These are phyloP conservation scores for Acrocephalus arundinaceus DNA, from an alignment of 2,113 vertebrate genomes.

Conservation along the genomic window DNA sequence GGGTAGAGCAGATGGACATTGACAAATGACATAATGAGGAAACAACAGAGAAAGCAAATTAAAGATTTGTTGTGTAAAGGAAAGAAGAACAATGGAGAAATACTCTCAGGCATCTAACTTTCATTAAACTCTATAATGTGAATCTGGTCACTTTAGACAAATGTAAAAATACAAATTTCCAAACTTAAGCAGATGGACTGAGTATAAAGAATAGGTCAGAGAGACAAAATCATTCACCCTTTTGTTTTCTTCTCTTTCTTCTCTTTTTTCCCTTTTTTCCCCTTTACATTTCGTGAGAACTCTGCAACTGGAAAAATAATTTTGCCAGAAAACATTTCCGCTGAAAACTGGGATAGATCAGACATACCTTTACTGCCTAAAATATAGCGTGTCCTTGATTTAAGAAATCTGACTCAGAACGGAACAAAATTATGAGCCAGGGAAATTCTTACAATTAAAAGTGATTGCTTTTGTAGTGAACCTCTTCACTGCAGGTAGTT, in stretches of 20 bases:
- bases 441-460: constrained; percentile 7
- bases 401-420: background rate
- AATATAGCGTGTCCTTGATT: background rate
- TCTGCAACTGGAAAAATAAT: background rate
- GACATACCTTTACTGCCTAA: background rate
- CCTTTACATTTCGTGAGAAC: background rate
- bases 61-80: background rate
- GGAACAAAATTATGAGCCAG: background rate
- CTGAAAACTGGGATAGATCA: background rate
- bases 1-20: background rate
- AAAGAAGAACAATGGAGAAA: background rate
- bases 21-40: background rate
- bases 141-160: background rate
- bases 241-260: background rate
- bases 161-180: background rate
- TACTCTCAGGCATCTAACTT: background rate
- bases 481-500: background rate
- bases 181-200: background rate
- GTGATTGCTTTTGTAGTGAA: background rate
- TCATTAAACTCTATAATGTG: background rate
- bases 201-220: background rate
- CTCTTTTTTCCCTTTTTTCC: rapidly evolving
- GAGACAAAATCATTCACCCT: background rate
- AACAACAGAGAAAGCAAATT: background rate
- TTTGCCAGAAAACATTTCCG: background rate